These are phyloP conservation scores for Drosophila nannoptera DNA, from an alignment of 1,140 invertebrate genomes.

Conservation along the genomic window DNA sequence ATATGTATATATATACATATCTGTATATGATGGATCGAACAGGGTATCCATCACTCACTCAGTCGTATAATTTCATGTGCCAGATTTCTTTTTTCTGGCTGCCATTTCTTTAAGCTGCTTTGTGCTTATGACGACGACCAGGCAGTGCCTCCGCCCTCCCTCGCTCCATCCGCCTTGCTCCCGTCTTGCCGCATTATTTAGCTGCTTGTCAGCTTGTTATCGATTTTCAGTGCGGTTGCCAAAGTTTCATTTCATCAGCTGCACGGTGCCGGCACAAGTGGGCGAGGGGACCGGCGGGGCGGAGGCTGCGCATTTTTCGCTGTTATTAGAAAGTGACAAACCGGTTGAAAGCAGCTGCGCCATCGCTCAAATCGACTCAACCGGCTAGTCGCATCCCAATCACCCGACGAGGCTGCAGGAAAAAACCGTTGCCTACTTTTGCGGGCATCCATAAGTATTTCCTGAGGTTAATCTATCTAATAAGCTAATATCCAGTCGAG, in stretches of 20 bases:
- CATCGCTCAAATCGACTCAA: conserved; percentile 23
- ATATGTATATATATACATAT: no score
- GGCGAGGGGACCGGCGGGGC: no score
- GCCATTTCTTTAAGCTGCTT: conserved; percentile 45
- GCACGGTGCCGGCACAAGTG: no score
- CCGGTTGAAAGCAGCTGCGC: conserved; percentile 26
- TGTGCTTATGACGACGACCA: conserved; percentile 48
- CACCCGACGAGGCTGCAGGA: background rate
- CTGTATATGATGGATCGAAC: no score
- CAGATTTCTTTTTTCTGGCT: no score
- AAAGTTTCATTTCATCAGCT: background rate
- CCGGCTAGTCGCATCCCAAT: background rate
- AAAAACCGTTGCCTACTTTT: conserved; percentile 13
- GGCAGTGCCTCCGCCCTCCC: conserved; percentile 2
- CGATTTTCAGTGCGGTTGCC: conserved; percentile 55
- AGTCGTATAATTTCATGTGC: no score
- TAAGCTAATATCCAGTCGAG: no score
- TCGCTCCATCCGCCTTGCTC: background rate
- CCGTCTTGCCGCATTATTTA: background rate
- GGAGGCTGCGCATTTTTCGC: conserved; percentile 28
- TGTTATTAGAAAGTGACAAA: conserved; percentile 23
- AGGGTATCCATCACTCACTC: no score
- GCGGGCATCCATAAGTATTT: conserved; percentile 11
- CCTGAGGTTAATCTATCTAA: background rate
- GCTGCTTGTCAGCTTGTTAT: conserved; percentile 34